Percentiles rank a stretch among this genome's conserved stretches.
Evolutionary conservation across 35 echinoderm and acorn worm species (phyloP).

Genomic region (Holothuria glaberrima): DNA sequence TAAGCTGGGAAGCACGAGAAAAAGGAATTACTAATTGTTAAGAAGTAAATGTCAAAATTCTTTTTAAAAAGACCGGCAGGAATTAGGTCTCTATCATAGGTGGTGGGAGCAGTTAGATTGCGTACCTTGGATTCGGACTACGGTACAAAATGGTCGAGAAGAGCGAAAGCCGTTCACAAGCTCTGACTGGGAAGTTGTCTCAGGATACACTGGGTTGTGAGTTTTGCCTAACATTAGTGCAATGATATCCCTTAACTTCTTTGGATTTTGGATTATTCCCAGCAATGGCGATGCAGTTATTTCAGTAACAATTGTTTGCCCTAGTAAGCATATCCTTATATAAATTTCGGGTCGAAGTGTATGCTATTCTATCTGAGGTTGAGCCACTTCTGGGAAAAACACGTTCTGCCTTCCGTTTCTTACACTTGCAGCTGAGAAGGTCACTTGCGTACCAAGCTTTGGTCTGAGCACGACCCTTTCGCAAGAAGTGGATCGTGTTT

Average conservation of each 20-base stretch:
- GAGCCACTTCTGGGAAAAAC: neutral
- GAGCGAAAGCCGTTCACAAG: neutral
- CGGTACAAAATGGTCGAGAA: neutral
- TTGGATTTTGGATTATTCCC: slow-evolving; percentile 13
- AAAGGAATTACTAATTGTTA: too few relatives aligned
- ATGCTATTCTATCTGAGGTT: neutral
- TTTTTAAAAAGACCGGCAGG: neutral
- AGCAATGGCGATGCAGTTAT: neutral
- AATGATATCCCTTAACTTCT: neutral
- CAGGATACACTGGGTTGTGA: neutral
- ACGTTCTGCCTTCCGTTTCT: too few relatives aligned
- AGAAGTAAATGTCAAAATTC: too few relatives aligned
- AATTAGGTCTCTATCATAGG: neutral
- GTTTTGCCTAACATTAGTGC: too few relatives aligned
- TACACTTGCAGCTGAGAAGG: too few relatives aligned
- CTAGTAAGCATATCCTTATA: neutral
- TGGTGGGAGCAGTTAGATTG: neutral
- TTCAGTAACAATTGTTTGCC: neutral
- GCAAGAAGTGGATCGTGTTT: too few relatives aligned
- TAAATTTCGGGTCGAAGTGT: neutral
- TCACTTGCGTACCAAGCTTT: too few relatives aligned
- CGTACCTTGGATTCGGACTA: neutral
- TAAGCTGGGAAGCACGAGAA: too few relatives aligned
- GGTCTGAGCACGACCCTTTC: too few relatives aligned
- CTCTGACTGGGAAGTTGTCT: neutral